Evolutionary conservation across 2,888 invertebrate genomes (phyloP), one percentile per base, ranked within the genome.

Genomic region (Coleophora deauratella): DNA sequence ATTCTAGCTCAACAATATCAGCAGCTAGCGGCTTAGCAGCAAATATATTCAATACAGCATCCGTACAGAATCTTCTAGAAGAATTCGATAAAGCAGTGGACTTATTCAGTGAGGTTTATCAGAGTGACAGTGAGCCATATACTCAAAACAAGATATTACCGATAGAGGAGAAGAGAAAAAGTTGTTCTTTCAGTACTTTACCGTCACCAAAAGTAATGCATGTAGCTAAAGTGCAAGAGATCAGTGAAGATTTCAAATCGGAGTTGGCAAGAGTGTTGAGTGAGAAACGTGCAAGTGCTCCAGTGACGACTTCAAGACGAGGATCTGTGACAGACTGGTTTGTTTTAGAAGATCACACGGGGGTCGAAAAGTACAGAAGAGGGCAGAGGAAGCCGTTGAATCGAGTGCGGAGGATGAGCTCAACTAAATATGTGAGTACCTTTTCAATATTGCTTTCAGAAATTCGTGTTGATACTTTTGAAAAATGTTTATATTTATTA

Each of bases 311-410:
- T 27, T 60, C 55, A 4, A 64, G 84, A 35, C 62, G 85, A 33
- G 81, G 81, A 3, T 85, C 85, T 0, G 84, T 81, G 43, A 85
- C 85, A 2, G 84, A 85, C 57, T 85, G 84, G 76, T 82, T 79
- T 43, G 77, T 85, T 48, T 52, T 85, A 32, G 85, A 85, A 50
- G 85, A 85, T 42, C 59, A 59, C 37, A 49, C 46, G 1, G 50
- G 49, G 35, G 49, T 45, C 1, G 78, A 81, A 43, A 77, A 68
- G 44, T 82, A 82, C 49, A 66, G 62, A 42, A 58, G 81, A 45
- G 76, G 75, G 1, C 64, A 72, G 62, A 77, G 74, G 64, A 84
- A 81, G 46, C 68, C 73, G 1, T 49, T 64, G 37, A 75, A 80
- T 47, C 55, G 80, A 21, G 81, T 85, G 3, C 55, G 85, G 10